Evolutionary conservation across 1,140 invertebrate species (phyloP), one percentile per base, ranked within the genome.

Genomic region (Tetraneura akinire): DNA sequence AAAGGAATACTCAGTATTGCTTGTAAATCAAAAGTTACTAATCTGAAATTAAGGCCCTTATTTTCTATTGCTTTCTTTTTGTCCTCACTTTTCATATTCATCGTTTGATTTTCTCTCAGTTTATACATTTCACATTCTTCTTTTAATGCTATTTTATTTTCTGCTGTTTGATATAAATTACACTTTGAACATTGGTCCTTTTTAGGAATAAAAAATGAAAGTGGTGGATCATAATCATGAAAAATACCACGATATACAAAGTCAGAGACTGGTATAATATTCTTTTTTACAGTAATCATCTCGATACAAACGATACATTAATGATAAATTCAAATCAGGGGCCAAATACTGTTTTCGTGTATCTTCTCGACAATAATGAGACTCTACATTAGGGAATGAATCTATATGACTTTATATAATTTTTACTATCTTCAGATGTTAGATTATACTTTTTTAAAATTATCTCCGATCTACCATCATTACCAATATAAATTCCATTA

Each of bases 111-210:
- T 82, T 85, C 83, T 53, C 83, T 82, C 42, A 51, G 23, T 18
- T 81, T 80, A 80, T 85, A 83, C 18, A 29, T 57, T 45, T 81
- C 55, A 70, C 83, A 83, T 29, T 73, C 68, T 74, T 82, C 53
- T 80, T 81, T 51, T 47, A 81, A 68, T 21, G 62, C 16, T 57
- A n/a, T 62, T 82, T 82, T 81, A 68, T 84, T 78, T n/a, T 62
- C 71, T 47, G 82, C 62, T 45, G 49, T 45, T 29, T 82, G 49
- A 76, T 81, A 84, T 16, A 80, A 80, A n/a, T 81, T 82, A 71
- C 82, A 85, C 42, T 82, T 51, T 55, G 82, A 81, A 60, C 83
- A 85, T 32, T 81, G 81, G 81, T 84, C 84, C 62, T 83, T 83
- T 64, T 83, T 82, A 18, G 83, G 83, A 14, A 78, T 80, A 78